Base-by-base conservation (phyloP, 2,888 invertebrate genomes). In the Therioaphis trifolii region DNA sequence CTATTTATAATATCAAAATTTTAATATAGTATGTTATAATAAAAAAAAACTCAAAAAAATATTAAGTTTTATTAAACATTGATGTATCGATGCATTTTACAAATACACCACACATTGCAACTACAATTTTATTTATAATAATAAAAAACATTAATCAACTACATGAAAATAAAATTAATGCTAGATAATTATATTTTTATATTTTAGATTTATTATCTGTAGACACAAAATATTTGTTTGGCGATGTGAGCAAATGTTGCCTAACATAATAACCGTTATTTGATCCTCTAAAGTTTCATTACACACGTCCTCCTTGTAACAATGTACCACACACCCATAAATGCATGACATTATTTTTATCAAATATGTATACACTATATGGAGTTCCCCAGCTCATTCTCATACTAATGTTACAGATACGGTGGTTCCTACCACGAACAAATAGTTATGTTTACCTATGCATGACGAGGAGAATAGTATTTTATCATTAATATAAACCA, bases 301-400 rank as follows among this genome's bases (percentile, higher is more conserved):
- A 61, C 69, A 58, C 46, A 71, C 71, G 79, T 80, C 79, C 71
- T 80, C 79, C 35, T 71, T 80, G 43, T 61, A 80, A 71, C 71
- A 71, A 79, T 79, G 58, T 71, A 79, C 79, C 58, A 43, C 79
- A 80, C 79, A 80, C 79, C 79, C 71, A 80, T 80, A 58, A 69
- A 80, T 80, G 58, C 79, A 11, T 80, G 79, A 80, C 79, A 80
- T 80, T 71, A 80, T 69, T 80, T 71, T 71, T 69, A 71, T 80
- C 69, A 71, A 71, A 58, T 71, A 80, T 80, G 58, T 71, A 71
- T 80, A 46, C 69, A 69, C 2, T 71, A 43, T 24, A 12, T 52
- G 27, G 55, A 43, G 40, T 52, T 55, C 69, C 55, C 55, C 29
- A 46, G 14, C 35, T 55, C 55, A 79, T 79, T 79, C 24, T 43